Evolutionary conservation across 2,888 invertebrate species (phyloP).

Genomic region (Thecocarcelia acutangulata): DNA sequence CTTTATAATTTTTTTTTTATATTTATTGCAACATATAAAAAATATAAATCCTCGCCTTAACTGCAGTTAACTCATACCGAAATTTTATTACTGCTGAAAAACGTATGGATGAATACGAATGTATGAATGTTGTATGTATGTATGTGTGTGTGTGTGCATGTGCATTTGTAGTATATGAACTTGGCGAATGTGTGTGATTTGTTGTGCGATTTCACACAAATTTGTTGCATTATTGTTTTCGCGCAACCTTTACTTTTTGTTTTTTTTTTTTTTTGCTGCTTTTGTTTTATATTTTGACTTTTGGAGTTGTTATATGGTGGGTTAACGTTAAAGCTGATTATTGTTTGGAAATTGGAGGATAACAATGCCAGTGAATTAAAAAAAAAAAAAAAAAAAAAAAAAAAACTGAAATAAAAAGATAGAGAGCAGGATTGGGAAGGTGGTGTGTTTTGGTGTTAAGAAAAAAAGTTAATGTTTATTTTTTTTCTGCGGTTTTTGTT

Average conservation of each 20-base stretch:
- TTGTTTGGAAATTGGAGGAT: constrained; percentile 66
- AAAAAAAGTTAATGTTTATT: constrained; percentile 45
- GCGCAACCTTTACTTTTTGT: constrained; percentile 68
- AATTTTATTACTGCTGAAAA: constrained; percentile 1
- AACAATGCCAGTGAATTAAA: constrained; percentile 59
- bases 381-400: neutral
- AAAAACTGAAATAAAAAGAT: constrained; percentile 38
- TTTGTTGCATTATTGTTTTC: constrained; percentile 71
- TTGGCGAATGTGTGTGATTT: constrained; percentile 68
- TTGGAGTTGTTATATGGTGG: constrained; percentile 48
- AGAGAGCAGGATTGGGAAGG: constrained; percentile 33
- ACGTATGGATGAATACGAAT: constrained; percentile 1
- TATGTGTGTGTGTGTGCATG: neutral
- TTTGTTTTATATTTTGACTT: constrained; percentile 42
- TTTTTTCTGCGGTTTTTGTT: neutral
- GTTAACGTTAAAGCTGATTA: constrained; percentile 63
- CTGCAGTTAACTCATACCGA: constrained; percentile 47
- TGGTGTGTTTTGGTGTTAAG: constrained; percentile 44
- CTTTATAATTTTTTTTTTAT: constrained; percentile 51
- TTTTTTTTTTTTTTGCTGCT: too few species aligned
- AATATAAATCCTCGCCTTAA: constrained; percentile 45
- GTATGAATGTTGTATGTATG: constrained; percentile 1
- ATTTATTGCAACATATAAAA: constrained; percentile 37
- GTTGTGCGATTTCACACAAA: constrained; percentile 71
- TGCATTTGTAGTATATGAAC: constrained; percentile 37